These are phyloP conservation scores for Halcyon badia DNA, from an alignment of 2,797 vertebrate genomes.

Conservation along the genomic window DNA sequence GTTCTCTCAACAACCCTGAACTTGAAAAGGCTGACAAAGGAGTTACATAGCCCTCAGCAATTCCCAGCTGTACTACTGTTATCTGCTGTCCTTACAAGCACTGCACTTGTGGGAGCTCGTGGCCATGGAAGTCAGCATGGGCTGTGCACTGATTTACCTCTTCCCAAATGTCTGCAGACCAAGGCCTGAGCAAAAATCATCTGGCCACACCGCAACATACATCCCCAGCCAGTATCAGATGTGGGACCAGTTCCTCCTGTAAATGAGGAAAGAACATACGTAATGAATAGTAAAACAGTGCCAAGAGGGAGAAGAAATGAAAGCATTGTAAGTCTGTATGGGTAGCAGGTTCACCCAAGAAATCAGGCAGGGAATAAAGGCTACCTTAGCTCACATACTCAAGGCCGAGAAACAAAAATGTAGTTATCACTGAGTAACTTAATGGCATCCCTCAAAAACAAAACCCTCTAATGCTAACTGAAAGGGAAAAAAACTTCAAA, in stretches of 20 bases:
- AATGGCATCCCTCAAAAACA: background rate
- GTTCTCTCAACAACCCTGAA: background rate
- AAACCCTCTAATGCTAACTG: background rate
- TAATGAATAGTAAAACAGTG: background rate
- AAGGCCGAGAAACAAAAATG: background rate
- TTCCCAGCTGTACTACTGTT: background rate
- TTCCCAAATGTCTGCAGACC: constrained; percentile 91
- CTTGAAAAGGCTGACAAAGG: background rate
- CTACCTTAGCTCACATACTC: background rate
- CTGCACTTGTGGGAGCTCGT: background rate
- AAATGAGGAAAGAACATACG: background rate
- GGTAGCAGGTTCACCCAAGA: background rate
- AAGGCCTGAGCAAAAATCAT: constrained; percentile 98
- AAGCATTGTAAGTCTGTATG: background rate
- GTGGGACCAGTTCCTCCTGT: constrained; percentile 96
- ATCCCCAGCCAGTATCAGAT: constrained; percentile 97
- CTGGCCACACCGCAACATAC: constrained; percentile 98
- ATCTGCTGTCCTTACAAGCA: background rate
- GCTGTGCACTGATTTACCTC: constrained; percentile 82
- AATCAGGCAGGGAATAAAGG: background rate
- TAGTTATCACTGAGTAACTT: background rate
- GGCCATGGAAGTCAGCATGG: background rate
- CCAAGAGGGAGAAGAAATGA: background rate
- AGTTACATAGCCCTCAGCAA: background rate
- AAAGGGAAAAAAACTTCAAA: background rate